Conservation (phyloP, 30 jellyfish, hydroid and myxozoan genomes). For the Clytia hemisphaerica region DNA sequence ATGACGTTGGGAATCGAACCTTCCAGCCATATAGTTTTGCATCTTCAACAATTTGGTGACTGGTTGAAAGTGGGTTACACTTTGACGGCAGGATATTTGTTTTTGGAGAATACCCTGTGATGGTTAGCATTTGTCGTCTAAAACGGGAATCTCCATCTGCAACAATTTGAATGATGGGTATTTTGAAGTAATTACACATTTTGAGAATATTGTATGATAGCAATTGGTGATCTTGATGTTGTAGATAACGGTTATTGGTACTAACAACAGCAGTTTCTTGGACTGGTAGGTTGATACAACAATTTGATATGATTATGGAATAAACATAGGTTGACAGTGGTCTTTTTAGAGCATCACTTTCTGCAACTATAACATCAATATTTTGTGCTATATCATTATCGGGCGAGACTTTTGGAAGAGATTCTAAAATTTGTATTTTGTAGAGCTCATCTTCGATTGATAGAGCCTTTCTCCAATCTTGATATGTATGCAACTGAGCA, state of each 20-base stretch:
- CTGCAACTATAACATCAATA: constrained; percentile 12
- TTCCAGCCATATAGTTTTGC: constrained; percentile 11
- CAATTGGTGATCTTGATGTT: constrained; percentile 16
- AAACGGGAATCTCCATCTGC: constrained; percentile 18
- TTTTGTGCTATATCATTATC: background rate
- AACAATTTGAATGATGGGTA: constrained; percentile 6
- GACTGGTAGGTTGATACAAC: background rate
- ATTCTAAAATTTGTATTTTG: too few species aligned
- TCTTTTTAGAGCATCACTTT: constrained; percentile 6
- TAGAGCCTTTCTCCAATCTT: constrained; percentile 1
- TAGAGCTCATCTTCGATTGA: constrained; percentile 4
- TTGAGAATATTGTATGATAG: constrained; percentile 11
- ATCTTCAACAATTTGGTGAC: too few species aligned
- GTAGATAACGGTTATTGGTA: constrained; percentile 2
- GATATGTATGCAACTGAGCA: constrained; percentile 10
- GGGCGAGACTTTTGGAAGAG: background rate
- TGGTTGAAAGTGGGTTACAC: too few species aligned
- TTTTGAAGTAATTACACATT: constrained; percentile 4
- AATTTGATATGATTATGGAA: background rate
- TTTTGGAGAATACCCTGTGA: background rate
- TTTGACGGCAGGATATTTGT: too few species aligned
- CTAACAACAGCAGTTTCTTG: background rate
- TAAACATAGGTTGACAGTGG: constrained; percentile 21
- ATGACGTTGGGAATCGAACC: background rate
- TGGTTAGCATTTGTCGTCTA: constrained; percentile 17